Percentiles rank a stretch among this genome's conserved stretches.
phyloP scores from a whole-genome alignment of 2,113 vertebrate genomes.

The Coreoperca whiteheadi region DNA sequence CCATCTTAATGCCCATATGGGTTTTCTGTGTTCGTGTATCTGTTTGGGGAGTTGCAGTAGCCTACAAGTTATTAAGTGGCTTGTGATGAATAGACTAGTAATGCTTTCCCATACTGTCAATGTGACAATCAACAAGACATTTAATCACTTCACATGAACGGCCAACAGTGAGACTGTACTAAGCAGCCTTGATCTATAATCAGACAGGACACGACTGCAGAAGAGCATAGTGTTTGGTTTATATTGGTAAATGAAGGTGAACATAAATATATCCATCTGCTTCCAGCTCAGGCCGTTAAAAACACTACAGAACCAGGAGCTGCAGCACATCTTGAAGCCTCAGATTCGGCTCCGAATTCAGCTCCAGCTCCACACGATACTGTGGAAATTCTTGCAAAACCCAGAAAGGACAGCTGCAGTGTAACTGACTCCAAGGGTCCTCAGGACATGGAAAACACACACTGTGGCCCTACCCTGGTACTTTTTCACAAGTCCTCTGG shows the following conservation, averaged over 20 bases:
- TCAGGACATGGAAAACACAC: not conserved
- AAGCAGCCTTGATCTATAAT: not conserved
- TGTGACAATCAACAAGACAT: not conserved
- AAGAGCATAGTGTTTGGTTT: not conserved
- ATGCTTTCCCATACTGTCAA: not conserved
- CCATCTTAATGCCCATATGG: not conserved
- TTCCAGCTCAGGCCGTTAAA: conserved; percentile 47
- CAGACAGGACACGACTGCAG: not conserved
- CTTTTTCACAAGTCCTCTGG: not conserved
- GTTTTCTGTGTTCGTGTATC: not conserved
- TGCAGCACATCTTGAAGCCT: conserved; percentile 13
- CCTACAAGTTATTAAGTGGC: not conserved
- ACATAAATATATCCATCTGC: not conserved
- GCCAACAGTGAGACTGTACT: not conserved
- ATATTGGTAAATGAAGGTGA: not conserved
- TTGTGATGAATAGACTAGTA: not conserved
- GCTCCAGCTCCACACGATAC: conserved; percentile 20
- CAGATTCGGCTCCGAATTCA: not conserved
- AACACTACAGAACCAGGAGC: not conserved
- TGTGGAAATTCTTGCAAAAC: conserved; percentile 72
- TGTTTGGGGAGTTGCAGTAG: not conserved
- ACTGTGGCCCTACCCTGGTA: conserved; percentile 55
- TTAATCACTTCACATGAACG: not conserved
- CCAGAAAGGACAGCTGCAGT: conserved; percentile 60
- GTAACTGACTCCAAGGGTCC: not conserved